These are phyloP conservation scores for Gallinago paraguaiae DNA, from an alignment of 2,113 vertebrate species.

Conservation along the genomic window DNA sequence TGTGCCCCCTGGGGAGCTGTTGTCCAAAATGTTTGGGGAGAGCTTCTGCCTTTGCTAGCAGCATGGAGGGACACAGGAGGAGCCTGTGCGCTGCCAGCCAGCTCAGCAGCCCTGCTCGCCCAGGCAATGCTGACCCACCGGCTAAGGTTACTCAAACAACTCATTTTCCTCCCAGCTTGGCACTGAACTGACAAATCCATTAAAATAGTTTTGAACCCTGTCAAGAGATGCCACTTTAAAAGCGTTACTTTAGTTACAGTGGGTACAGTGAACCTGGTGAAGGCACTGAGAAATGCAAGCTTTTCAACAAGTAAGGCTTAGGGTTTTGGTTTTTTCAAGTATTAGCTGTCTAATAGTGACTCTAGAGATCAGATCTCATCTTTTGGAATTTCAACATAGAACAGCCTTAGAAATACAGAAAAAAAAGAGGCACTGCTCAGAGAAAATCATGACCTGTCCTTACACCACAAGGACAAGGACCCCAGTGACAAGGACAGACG, in stretches of 20 bases:
- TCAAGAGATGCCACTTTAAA: not conserved
- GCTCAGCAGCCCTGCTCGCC: not conserved
- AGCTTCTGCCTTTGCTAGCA: fast-evolving
- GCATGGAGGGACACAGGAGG: fast-evolving
- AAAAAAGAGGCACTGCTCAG: not conserved
- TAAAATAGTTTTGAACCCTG: not conserved
- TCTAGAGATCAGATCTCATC: fast-evolving
- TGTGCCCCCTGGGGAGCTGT: not conserved
- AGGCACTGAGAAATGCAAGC: not conserved
- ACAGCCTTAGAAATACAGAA: not conserved
- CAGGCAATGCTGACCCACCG: fast-evolving
- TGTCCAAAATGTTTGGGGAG: not conserved
- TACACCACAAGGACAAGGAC: not conserved
- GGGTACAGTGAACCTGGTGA: not conserved
- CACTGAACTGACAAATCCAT: not conserved
- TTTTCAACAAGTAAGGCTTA: not conserved
- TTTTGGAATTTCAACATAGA: not conserved
- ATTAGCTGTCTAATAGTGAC: not conserved
- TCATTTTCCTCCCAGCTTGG: not conserved
- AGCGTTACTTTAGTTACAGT: not conserved
- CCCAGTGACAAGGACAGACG: not conserved
- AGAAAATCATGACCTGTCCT: not conserved
- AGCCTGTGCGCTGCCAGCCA: not conserved
- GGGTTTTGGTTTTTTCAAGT: not conserved
- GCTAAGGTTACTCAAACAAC: not conserved